Evolutionary conservation across 2,113 vertebrate species (phyloP).

Genomic region (Pandion haliaetus): DNA sequence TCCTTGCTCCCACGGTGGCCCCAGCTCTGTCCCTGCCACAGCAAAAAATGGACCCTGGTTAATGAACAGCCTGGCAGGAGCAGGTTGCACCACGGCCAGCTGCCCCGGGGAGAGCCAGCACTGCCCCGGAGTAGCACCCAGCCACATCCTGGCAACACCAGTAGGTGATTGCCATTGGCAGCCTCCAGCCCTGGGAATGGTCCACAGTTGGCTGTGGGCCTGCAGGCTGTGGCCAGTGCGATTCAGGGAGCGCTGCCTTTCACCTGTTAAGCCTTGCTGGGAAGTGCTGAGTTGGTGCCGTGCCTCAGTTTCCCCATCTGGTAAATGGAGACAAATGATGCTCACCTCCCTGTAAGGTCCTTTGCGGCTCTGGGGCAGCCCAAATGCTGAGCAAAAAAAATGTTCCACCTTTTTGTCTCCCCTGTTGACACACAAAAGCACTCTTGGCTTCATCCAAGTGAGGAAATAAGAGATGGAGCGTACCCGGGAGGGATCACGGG

Average conservation of each 20-base stretch:
- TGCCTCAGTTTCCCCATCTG: background rate
- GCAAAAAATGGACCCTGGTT: background rate
- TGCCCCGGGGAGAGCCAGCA: background rate
- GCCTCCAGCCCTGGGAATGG: background rate
- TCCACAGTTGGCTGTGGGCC: background rate
- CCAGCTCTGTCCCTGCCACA: background rate
- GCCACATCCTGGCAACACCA: background rate
- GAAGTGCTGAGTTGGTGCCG: background rate
- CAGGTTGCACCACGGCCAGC: background rate
- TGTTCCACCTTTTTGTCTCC: background rate
- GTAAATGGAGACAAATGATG: background rate
- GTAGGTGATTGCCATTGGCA: background rate
- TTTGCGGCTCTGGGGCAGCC: background rate
- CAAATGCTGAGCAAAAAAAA: background rate
- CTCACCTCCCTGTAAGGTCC: accelerated
- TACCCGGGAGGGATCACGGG: background rate
- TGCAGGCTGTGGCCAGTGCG: accelerated
- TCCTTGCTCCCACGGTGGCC: accelerated
- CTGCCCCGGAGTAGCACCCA: accelerated
- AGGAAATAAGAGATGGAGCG: background rate
- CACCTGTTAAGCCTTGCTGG: background rate
- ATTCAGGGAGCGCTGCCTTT: background rate
- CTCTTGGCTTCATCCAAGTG: background rate
- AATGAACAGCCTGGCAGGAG: background rate
- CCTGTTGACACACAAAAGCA: background rate